A percentile compares a stretch with the other conserved stretches of the same genome.
These are phyloP conservation scores for Murina feae DNA, from an alignment of 2,113 vertebrate genomes.

Conservation along the genomic window DNA sequence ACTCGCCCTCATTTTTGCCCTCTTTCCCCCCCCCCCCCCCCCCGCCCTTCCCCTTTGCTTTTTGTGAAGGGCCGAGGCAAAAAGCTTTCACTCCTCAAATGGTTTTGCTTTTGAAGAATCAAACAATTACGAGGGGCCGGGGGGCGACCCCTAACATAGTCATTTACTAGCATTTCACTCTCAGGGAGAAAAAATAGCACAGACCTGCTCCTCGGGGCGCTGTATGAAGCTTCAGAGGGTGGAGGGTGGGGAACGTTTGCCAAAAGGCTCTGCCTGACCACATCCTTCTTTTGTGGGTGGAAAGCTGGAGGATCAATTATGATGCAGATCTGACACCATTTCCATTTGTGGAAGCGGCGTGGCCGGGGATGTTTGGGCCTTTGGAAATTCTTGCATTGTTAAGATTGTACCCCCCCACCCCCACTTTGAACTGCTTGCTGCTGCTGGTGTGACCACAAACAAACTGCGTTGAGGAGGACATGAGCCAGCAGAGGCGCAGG, in stretches of 20 bases:
- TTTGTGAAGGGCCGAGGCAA: background rate
- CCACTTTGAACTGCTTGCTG: background rate
- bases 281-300: conserved; percentile 77
- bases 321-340: conserved; percentile 73
- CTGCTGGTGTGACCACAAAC: background rate
- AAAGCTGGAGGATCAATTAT: conserved; percentile 76
- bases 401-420: too few species aligned
- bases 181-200: background rate
- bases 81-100: background rate
- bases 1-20: background rate
- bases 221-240: background rate
- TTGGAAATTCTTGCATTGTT: conserved; percentile 14
- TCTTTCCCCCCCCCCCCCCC: background rate
- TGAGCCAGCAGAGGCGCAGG: background rate
- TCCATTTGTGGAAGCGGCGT: conserved; percentile 59
- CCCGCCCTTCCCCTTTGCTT: background rate
- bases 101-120: background rate
- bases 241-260: background rate
- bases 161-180: conserved; percentile 6
- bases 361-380: conserved; percentile 35
- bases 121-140: background rate
- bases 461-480: background rate
- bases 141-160: accelerated
- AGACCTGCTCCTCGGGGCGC: background rate
- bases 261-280: conserved; percentile 39